Conservation (phyloP, 2,113 vertebrate genomes). For the Herpetotheres cachinnans region DNA sequence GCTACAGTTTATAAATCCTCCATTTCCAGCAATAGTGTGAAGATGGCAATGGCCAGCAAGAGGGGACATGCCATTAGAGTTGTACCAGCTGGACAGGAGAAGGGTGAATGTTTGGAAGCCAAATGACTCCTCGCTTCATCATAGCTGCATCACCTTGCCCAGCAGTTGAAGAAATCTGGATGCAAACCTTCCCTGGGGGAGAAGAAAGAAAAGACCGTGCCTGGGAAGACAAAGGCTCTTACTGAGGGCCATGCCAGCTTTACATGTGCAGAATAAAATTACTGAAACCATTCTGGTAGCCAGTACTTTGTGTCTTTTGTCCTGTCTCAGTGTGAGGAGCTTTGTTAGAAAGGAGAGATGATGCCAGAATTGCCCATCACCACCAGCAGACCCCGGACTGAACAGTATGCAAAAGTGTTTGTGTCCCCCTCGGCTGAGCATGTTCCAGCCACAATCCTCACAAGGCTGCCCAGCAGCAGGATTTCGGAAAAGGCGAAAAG, state of each 20-base stretch:
- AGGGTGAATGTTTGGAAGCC: background rate
- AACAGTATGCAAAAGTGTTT: background rate
- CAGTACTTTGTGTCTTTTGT: background rate
- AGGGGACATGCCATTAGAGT: background rate
- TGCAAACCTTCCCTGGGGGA: background rate
- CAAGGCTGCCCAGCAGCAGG: background rate
- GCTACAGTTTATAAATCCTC: background rate
- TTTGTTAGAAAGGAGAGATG: background rate
- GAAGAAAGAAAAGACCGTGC: background rate
- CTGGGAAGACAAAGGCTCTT: background rate
- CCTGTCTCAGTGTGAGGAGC: background rate
- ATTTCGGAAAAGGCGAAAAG: background rate
- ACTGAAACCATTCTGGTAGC: background rate
- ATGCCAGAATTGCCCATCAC: background rate
- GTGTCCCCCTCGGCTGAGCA: background rate
- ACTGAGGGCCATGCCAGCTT: background rate
- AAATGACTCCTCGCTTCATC: background rate
- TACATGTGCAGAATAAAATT: background rate
- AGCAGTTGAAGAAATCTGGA: background rate
- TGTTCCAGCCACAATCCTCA: background rate
- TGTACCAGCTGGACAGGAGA: background rate
- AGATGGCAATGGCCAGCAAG: background rate
- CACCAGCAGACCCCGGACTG: background rate
- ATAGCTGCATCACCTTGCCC: background rate
- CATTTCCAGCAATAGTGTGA: background rate